Evolutionary conservation across 2,797 vertebrate species (phyloP).

Genomic region (Apogon hyalosoma): DNA sequence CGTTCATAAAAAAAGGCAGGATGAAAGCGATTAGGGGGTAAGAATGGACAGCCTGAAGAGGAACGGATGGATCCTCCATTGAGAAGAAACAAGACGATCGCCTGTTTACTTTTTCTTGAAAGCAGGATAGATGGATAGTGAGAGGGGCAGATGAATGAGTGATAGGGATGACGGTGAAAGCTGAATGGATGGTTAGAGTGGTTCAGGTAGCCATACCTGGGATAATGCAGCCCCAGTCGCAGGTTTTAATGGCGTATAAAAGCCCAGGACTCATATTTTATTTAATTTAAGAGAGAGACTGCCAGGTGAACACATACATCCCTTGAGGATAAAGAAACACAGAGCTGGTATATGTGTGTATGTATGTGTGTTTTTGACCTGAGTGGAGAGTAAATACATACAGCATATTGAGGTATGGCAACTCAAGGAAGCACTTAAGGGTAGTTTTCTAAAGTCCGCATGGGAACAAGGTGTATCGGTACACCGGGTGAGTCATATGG

Average conservation of each 20-base stretch:
- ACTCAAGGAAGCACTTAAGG: conserved; percentile 66
- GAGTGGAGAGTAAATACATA: conserved; percentile 70
- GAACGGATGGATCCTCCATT: conserved; percentile 78
- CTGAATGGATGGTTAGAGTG: conserved; percentile 57
- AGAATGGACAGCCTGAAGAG: conserved; percentile 64
- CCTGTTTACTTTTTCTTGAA: conserved; percentile 76
- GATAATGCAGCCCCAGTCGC: conserved; percentile 67
- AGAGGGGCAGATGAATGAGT: conserved; percentile 75
- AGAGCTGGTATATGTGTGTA: conserved; percentile 38
- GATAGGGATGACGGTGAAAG: conserved; percentile 52
- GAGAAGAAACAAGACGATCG: conserved; percentile 79
- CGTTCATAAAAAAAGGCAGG: conserved; percentile 80
- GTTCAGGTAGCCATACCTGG: conserved; percentile 82
- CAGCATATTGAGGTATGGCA: conserved; percentile 56
- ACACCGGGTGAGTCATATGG: conserved; percentile 23
- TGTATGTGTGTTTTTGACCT: conserved; percentile 37
- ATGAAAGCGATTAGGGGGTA: conserved; percentile 70
- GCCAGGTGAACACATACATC: conserved; percentile 80
- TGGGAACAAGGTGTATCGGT: conserved; percentile 57
- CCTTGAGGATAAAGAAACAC: conserved; percentile 68
- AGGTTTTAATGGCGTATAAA: conserved; percentile 86
- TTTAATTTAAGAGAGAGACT: conserved; percentile 75
- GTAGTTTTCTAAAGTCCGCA: conserved; percentile 61
- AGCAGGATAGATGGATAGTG: conserved; percentile 72
- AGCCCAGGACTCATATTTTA: conserved; percentile 84